Base-by-base conservation (phyloP, 2,888 invertebrate genomes). In the Cheilosia variabilis region DNA sequence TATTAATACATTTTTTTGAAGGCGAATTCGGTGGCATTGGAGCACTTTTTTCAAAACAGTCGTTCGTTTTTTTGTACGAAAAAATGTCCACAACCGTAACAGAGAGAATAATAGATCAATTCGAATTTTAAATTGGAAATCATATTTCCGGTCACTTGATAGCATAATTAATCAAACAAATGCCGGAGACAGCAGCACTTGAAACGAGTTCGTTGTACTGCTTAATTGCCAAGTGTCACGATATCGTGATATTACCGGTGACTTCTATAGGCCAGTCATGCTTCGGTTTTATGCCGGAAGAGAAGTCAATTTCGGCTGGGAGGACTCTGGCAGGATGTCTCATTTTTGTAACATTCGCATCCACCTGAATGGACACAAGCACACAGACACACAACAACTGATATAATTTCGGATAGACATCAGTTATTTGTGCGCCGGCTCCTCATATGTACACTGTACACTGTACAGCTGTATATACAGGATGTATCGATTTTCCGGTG, bases 401-500 rank as follows among this genome's bases (percentile, higher is more conserved):
- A 62, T 24, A 65, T 55, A 47, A 72, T 82, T 82, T 65, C 2
- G 37, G 37, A 37, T 13, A 13, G 37, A 2, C 13, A 13, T 10
- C 37, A 0, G 13, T 13, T 37, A 13, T 3, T 13, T 37, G 37
- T 37, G 37, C 9, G 13, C 13, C 10, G 3, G 37, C 13, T 37
- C 37, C 9, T 4, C 3, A 37, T 37, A 13, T 34, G 9, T 31
- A 9, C 10, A 7, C 31, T 34, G 9, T 34, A 34, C 2, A 31
- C 19, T 58, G 34, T 65, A 65, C 65, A 58, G 58, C 55, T 50
- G 34, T 60, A 47, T 62, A 63, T 71, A 43, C 24, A 45, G 31
- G 5, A 27, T 6, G 63, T 83, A 83, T 83, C 73, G 83, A 83
- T 83, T 83, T 78, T 62, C 43, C 55, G 34, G 45, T 68, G 43